Base-by-base conservation (phyloP, 2,797 vertebrate species). In the Gambelia wislizenii region DNA sequence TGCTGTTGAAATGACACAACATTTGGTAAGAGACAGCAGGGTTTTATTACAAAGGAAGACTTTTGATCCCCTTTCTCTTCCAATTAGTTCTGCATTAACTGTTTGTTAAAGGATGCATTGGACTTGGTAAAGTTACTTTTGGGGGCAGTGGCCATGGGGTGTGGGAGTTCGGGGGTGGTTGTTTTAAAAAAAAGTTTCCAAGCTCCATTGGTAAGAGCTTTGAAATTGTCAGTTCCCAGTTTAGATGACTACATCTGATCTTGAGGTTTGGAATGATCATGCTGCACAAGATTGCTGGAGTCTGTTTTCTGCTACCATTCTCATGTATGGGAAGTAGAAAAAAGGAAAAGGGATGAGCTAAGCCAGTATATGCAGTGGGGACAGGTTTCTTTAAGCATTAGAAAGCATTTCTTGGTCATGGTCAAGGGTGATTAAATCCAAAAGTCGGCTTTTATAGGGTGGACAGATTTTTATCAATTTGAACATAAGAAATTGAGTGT, bases 1-100 rank as follows among this genome's bases (percentile, higher is more conserved):
- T 0, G 99, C 99, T 0, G 98, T 99, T 79, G 98, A 99, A 92
- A 99, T 99, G 98, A 99, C 99, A 1, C 98, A 98, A 49, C 99
- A 99, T 94, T 97, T 99, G 98, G 99, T 99, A 97, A 96, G 96
- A 90, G 70, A 14, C 52, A 78, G 30, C 49, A 79, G 52, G 89
- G 4, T 36, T 52, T 69, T 33, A 47, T 5, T 80, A 27, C 30
- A 20, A 30, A 74, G 39, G 42, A 85, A 49, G 80, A 87, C 2
- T 13, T 30, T 56, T 75, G 30, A 22, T 64, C 83, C 76, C 39
- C 1, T 82, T 91, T 87, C 42, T 16, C 20, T 72, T 72, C 67
- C 10, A 25, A 22, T 39, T 84, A 22, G 20, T 47, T 77, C 80
- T 52, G 1, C 79, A 90, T 85, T 56, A 83, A 88, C 16, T 54